phyloP scores from a whole-genome alignment of 23 tunicate species.

The Botrylloides violaceus region DNA sequence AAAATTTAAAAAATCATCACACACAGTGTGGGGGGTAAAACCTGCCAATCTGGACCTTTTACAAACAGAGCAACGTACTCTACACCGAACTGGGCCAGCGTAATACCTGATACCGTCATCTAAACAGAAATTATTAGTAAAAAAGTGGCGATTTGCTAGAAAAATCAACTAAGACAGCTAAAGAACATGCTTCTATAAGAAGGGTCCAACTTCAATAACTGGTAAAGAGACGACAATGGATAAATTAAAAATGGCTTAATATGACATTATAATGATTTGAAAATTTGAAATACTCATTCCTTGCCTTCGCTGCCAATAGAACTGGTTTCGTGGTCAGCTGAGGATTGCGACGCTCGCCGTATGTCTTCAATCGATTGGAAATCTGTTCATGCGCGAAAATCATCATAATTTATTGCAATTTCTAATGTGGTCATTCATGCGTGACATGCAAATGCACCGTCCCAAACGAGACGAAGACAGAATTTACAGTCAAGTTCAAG shows the following conservation, averaged over 20 bases:
- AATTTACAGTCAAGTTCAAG: too few relatives aligned
- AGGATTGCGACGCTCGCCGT: constrained; percentile 18
- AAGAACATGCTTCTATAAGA: too few relatives aligned
- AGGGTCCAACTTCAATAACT: too few relatives aligned
- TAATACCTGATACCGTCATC: background rate
- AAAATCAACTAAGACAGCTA: too few relatives aligned
- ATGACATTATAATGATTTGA: background rate
- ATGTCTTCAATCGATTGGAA: constrained; percentile 28
- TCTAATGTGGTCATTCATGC: background rate
- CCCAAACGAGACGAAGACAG: too few relatives aligned
- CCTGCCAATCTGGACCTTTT: background rate
- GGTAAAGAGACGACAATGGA: too few relatives aligned
- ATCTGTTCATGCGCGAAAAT: constrained; percentile 19
- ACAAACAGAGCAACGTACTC: background rate
- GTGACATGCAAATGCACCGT: background rate
- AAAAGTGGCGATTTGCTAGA: too few relatives aligned
- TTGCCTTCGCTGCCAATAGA: constrained; percentile 29
- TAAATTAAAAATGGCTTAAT: too few relatives aligned
- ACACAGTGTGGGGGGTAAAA: background rate
- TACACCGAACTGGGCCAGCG: background rate
- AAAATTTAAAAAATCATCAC: too few relatives aligned
- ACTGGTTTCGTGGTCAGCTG: constrained; percentile 14
- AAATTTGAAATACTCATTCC: background rate
- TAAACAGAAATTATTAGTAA: too few relatives aligned
- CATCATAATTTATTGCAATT: background rate